A percentile compares a stretch with the other conserved stretches of the same genome.
Conservation (phyloP, 2,113 vertebrate species). For the Myrmecophaga tridactyla region DNA sequence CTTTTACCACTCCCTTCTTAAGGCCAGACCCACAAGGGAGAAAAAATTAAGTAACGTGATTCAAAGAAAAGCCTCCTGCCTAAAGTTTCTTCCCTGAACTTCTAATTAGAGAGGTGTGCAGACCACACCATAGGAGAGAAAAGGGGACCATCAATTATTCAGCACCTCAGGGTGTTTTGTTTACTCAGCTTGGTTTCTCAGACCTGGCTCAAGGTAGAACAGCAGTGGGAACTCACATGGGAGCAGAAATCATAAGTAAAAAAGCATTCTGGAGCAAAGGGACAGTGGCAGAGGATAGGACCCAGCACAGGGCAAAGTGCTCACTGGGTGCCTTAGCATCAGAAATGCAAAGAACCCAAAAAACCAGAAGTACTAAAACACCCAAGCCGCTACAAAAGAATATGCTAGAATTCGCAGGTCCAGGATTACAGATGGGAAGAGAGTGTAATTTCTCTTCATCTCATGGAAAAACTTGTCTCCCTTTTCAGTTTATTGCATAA, state of each 20-base stretch:
- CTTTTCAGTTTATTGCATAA: neutral
- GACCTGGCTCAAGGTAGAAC: neutral
- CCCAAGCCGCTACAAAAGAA: neutral
- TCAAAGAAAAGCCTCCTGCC: neutral
- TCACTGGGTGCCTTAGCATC: neutral
- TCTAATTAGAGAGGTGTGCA: neutral
- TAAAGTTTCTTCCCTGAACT: conserved; percentile 36
- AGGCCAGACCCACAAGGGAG: neutral
- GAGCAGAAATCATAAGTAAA: neutral
- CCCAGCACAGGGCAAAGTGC: neutral
- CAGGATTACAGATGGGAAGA: neutral
- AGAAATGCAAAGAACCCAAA: neutral
- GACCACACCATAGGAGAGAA: neutral
- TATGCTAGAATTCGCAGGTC: neutral
- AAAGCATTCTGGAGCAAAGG: conserved; percentile 19
- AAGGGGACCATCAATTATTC: neutral
- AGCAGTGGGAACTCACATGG: neutral
- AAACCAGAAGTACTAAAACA: neutral
- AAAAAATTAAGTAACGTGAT: neutral
- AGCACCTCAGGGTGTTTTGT: neutral
- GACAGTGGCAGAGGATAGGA: neutral
- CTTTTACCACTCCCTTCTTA: conserved; percentile 22
- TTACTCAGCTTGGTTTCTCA: neutral
- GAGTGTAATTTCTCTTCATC: neutral
- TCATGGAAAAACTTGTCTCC: neutral